Conservation (phyloP, 2,113 vertebrate species). For the Neofelis nebulosa region DNA sequence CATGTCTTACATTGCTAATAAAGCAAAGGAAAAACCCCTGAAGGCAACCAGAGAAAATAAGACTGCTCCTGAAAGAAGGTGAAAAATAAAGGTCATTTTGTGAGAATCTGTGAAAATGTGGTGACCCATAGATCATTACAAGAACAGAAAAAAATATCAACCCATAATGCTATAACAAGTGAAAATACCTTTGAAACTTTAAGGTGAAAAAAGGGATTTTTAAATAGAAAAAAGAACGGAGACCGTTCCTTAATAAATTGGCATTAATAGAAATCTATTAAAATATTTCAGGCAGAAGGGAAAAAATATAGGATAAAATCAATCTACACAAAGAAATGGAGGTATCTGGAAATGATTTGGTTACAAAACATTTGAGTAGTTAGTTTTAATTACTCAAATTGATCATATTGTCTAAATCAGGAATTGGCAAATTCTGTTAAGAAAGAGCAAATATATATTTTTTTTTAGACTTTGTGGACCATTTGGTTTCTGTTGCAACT, state of each 20-base stretch:
- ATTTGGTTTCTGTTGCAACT: neutral
- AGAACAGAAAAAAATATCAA: neutral
- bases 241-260: neutral
- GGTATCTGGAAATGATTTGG: neutral
- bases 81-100: neutral
- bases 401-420: neutral
- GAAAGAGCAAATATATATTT: neutral
- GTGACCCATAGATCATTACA: neutral
- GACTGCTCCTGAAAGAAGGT: neutral
- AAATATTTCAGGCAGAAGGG: neutral
- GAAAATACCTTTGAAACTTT: neutral
- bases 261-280: neutral
- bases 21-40: neutral
- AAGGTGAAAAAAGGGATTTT: neutral
- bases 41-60: neutral
- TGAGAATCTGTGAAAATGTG: neutral
- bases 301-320: neutral
- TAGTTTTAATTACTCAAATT: neutral
- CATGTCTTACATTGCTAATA: neutral
- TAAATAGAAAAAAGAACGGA: neutral
- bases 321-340: neutral
- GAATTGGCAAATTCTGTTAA: neutral
- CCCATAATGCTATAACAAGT: neutral
- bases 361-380: neutral
- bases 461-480: neutral